phyloP scores from a whole-genome alignment of 2,888 invertebrate species.

The Bursaphelenchus okinawaensis region DNA sequence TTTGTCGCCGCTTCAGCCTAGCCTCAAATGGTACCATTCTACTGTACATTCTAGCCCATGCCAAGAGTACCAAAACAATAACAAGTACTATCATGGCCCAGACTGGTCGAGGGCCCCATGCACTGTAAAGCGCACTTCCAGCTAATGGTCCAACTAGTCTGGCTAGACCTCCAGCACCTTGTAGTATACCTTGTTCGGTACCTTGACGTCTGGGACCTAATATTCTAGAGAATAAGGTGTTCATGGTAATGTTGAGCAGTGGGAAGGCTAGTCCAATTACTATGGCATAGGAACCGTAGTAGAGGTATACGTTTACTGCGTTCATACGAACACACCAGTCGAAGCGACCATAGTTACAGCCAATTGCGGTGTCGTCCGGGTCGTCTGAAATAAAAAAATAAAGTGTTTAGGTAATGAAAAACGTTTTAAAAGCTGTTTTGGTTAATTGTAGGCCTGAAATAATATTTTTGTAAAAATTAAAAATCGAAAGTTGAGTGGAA shows the following conservation, averaged over 20 bases:
- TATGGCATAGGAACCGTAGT: slow-evolving; percentile 39
- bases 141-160: slow-evolving; percentile 39
- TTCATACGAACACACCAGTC: slow-evolving; percentile 20
- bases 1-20: background rate
- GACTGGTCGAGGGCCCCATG: slow-evolving; percentile 29
- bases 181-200: slow-evolving; percentile 42
- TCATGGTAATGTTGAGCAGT: slow-evolving; percentile 58
- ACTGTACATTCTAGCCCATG: slow-evolving; percentile 32
- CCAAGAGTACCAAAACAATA: slow-evolving; percentile 8
- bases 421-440: too few species aligned
- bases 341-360: slow-evolving; percentile 20
- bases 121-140: slow-evolving; percentile 26
- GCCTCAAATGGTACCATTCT: slow-evolving; percentile 31
- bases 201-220: slow-evolving; percentile 59
- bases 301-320: slow-evolving; percentile 25
- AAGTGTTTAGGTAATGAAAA: too few species aligned
- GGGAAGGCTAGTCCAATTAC: slow-evolving; percentile 57
- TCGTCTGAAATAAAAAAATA: background rate
- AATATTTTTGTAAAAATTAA: too few species aligned
- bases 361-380: slow-evolving; percentile 14
- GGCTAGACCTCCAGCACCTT: slow-evolving; percentile 37
- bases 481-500: too few species aligned
- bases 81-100: slow-evolving; percentile 34
- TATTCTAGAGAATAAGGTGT: slow-evolving; percentile 46
- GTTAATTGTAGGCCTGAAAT: too few species aligned